Base-by-base conservation (phyloP, 2,888 invertebrate genomes). In the Phasia obesa region DNA sequence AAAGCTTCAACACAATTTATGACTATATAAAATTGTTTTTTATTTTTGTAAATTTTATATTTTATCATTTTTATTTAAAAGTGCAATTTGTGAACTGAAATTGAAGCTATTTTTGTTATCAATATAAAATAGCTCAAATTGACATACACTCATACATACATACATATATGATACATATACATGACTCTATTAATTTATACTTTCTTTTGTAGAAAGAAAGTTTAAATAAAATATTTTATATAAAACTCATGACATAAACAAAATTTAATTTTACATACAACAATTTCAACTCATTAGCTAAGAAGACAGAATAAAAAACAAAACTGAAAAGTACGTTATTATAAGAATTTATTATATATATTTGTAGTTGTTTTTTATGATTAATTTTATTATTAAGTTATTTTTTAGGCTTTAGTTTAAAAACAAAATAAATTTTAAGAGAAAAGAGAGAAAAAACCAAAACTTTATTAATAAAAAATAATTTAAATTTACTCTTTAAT, bases 21-120 rank as follows among this genome's bases (percentile, higher is more conserved):
- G 35, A 53, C 42, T 1, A 38, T 1, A 38, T 27, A 19, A 59
- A 23, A 13, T 71, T 42, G 2, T 15, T 27, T 44, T 49, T 0
- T 59, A 38, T 42, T 47, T n/a, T 47, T 17, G 11, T n/a, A 42
- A 4, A n/a, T 27, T 31, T 42, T 19, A 55, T 53, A 25, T 47
- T 47, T 49, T 42, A 25, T 9, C 6, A 47, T 49, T 38, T 19
- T 59, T 53, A 73, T 79, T 75, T 78, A 13, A 47, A 79, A 75
- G 83, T 83, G 83, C 83, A 83, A 83, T 83, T 79, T 76, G 71
- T 79, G 67, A 83, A 76, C 71, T 71, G 65, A 79, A 79, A 64
- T 76, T 69, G 17, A 49, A 44, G 11, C 11, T 38, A 42, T 27
- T 27, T 27, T 27, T 27, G 27, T 27, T 27, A 13, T 9, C 17